phyloP scores from a whole-genome alignment of 2,797 vertebrate genomes.

The Pangasius larnaudii region DNA sequence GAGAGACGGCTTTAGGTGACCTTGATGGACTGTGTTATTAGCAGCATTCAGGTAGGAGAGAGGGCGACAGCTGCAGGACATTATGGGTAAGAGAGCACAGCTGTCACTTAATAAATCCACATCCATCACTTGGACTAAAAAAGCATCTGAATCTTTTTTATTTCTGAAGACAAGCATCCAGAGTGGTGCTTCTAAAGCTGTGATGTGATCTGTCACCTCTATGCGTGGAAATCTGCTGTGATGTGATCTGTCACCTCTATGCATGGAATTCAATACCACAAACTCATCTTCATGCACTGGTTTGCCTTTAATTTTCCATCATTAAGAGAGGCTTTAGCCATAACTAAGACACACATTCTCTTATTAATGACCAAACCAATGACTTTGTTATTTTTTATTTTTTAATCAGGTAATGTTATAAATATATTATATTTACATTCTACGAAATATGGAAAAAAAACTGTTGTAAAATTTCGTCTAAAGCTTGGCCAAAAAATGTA shows the following conservation, averaged over 20 bases:
- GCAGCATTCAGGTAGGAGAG: conserved; percentile 31
- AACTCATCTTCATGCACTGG: neutral
- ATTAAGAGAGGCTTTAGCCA: neutral
- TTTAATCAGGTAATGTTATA: neutral
- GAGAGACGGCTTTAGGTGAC: conserved; percentile 69
- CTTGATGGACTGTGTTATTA: conserved; percentile 69
- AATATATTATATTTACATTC: neutral
- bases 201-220: neutral
- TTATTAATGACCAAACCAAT: neutral
- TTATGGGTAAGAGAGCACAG: conserved; percentile 28
- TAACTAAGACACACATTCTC: neutral
- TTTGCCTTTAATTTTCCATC: neutral
- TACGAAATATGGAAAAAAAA: neutral
- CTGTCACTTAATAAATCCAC: conserved; percentile 32
- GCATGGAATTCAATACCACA: neutral
- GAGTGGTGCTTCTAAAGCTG: neutral
- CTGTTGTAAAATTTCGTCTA: neutral
- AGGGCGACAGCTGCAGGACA: conserved; percentile 35
- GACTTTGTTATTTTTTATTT: neutral
- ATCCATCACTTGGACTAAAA: conserved; percentile 35
- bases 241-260: neutral
- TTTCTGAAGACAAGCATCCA: conserved; percentile 26
- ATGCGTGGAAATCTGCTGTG: too few species aligned
- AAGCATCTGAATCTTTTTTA: conserved; percentile 22
- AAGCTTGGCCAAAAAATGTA: neutral